Evolutionary conservation across 2,797 vertebrate species (phyloP).

Genomic region (Glossophaga mutica): DNA sequence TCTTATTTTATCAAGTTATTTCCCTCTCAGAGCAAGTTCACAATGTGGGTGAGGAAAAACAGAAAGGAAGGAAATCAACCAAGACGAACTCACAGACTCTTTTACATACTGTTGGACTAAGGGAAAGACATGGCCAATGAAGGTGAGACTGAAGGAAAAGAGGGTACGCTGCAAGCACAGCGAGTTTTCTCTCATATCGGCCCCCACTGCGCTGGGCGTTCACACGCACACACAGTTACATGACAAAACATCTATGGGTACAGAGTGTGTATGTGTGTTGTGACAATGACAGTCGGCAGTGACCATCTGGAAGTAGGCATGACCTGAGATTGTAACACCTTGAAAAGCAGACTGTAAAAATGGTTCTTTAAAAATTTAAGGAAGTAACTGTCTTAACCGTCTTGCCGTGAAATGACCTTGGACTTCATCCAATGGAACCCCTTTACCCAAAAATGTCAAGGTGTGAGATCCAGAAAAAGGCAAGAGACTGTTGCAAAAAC

Average conservation of each 20-base stretch:
- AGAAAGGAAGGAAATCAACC: neutral
- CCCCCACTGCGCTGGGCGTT: too few species aligned
- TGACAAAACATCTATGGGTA: too few species aligned
- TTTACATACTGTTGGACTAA: too few species aligned
- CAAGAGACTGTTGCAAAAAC: slow-evolving; percentile 11
- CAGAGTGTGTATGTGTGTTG: too few species aligned
- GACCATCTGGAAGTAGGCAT: too few species aligned
- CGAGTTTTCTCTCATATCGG: neutral
- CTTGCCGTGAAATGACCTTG: neutral
- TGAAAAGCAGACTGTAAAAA: neutral
- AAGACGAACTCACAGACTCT: neutral
- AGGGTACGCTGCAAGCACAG: neutral
- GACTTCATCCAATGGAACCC: neutral
- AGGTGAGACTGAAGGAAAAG: neutral
- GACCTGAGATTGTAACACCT: too few species aligned
- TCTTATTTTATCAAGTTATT: too few species aligned
- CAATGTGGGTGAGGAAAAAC: too few species aligned
- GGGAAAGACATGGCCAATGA: neutral
- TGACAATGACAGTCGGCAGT: too few species aligned
- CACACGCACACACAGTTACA: too few species aligned
- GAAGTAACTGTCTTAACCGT: neutral
- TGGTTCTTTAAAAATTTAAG: neutral
- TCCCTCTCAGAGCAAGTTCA: too few species aligned
- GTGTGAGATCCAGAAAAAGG: slow-evolving; percentile 40
- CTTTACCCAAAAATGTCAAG: slow-evolving; percentile 56